Percentiles rank a stretch among this genome's conserved stretches.
Evolutionary conservation across 2,888 invertebrate species (phyloP).

Genomic region (Lamellibrachia satsuma): DNA sequence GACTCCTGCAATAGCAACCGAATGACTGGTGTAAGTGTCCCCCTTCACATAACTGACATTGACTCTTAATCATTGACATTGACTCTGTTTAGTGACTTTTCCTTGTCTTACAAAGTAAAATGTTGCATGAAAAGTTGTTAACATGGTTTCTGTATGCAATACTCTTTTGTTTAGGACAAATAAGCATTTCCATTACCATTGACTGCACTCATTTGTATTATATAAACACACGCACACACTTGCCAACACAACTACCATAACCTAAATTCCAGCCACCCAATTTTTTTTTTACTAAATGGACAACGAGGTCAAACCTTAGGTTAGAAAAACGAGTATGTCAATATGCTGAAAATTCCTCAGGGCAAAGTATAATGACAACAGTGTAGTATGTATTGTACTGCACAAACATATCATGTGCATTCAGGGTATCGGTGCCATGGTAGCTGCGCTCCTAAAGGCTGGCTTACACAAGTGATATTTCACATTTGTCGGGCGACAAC

Average conservation of each 20-base stretch:
- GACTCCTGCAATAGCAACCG: background rate
- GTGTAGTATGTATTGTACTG: background rate
- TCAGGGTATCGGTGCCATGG: background rate
- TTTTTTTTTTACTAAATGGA: background rate
- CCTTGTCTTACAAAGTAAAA: background rate
- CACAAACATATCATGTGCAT: background rate
- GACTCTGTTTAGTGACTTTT: background rate
- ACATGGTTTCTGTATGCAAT: background rate
- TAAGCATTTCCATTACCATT: background rate
- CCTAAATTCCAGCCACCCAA: slow-evolving; percentile 13
- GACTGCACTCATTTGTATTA: background rate
- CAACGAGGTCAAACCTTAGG: slow-evolving; percentile 12
- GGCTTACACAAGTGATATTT: no score
- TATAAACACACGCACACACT: background rate
- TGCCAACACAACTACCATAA: background rate
- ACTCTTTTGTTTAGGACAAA: background rate
- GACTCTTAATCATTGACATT: background rate
- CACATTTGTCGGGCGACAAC: no score
- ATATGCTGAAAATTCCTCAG: background rate
- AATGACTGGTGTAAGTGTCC: background rate
- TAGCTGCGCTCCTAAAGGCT: background rate
- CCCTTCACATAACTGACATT: background rate
- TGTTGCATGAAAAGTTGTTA: background rate
- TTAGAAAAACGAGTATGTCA: background rate
- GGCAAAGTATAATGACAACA: background rate